These are phyloP conservation scores for Zapus hudsonius DNA, from an alignment of 2,113 vertebrate species.

Conservation along the genomic window DNA sequence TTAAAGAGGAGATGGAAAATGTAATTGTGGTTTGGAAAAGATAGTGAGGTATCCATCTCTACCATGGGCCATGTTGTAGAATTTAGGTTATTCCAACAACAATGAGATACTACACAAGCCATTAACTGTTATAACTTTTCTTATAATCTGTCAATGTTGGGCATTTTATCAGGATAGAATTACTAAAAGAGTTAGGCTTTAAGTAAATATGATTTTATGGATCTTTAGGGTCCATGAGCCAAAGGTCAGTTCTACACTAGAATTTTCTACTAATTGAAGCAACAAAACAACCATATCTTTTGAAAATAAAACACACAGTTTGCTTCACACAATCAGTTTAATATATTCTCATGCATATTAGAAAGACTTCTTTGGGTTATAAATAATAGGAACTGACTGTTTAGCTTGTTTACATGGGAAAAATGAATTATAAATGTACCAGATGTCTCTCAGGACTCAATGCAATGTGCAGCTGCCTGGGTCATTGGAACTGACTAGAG, in stretches of 20 bases:
- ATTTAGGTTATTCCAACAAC: not conserved
- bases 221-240: not conserved
- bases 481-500: constrained; percentile 23
- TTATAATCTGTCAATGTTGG: not conserved
- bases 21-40: not conserved
- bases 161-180: not conserved
- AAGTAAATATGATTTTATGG: not conserved
- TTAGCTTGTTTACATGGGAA: not conserved
- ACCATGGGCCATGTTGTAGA: not conserved
- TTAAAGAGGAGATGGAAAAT: not conserved
- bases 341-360: not conserved
- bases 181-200: constrained; percentile 4
- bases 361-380: constrained; percentile 10
- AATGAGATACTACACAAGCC: not conserved
- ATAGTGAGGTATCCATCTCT: not conserved
- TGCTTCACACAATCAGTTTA: not conserved
- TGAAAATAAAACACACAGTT: constrained; percentile 22
- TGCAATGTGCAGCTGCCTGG: not conserved
- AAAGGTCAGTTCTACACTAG: not conserved
- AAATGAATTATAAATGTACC: not conserved
- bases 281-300: not conserved
- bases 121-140: not conserved
- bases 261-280: constrained; percentile 1
- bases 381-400: not conserved
- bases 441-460: not conserved